These are phyloP conservation scores for Sterrhoptilus dennistouni DNA, from an alignment of 2,113 vertebrate genomes.

Conservation along the genomic window DNA sequence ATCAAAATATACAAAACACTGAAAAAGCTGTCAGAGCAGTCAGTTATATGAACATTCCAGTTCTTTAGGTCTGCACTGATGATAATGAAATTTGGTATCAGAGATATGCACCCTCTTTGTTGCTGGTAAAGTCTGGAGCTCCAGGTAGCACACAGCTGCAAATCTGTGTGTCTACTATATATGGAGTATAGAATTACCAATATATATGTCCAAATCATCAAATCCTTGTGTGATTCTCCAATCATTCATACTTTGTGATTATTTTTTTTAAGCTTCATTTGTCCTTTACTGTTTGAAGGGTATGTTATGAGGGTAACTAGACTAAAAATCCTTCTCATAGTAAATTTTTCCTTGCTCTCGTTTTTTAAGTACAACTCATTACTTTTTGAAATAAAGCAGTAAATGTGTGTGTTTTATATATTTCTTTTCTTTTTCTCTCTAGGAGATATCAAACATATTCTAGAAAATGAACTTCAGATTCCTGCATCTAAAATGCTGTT, in stretches of 20 bases:
- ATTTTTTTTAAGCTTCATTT: background rate
- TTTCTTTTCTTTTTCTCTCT: slow-evolving; percentile 38
- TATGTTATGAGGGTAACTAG: background rate
- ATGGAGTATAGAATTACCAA: background rate
- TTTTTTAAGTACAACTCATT: background rate
- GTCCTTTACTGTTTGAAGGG: background rate
- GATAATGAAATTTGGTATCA: background rate
- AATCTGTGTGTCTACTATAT: background rate
- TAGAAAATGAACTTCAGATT: slow-evolving; percentile 93
- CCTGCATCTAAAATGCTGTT: slow-evolving; percentile 96
- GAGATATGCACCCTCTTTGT: background rate
- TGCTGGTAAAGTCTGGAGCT: background rate
- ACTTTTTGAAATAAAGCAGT: background rate
- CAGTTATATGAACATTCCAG: background rate
- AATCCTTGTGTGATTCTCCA: background rate
- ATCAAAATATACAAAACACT: background rate
- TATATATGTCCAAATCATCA: background rate
- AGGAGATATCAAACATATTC: slow-evolving; percentile 95
- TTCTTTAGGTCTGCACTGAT: background rate
- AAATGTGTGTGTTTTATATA: background rate
- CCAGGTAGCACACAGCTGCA: background rate
- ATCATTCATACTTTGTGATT: background rate
- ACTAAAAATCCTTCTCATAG: background rate
- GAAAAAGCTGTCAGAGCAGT: background rate
- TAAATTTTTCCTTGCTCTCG: background rate